Evolutionary conservation across 2,113 vertebrate species (phyloP), one percentile per base, ranked within the genome.

Genomic region (human (Homo sapiens)): DNA sequence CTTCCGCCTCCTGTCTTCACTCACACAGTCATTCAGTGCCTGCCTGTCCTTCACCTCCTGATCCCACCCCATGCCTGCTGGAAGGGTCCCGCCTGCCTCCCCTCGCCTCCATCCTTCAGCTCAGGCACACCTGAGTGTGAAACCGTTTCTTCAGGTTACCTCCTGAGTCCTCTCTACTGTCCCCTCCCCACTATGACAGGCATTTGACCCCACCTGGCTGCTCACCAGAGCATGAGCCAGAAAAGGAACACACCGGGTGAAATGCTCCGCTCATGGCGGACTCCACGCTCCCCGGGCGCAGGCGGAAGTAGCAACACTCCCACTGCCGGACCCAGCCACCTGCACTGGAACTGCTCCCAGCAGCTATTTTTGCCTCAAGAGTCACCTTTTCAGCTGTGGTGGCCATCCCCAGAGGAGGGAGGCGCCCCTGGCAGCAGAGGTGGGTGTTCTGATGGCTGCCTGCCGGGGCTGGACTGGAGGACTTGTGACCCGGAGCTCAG

Each of bases 1-100:
- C 43, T 43, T 43, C 45, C 10, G 13, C 9, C 23, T 11, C 18
- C 27, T 9, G 45, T 52, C 9, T 8, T 18, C 35, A 17, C 10
- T n/a, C 23, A 0, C 52, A 50, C 2, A 2, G 50, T 17, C 0
- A 3, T 8, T 59, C 25, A 4, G 35, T 5, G 6, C 0, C 2
- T 1, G 3, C 25, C 23, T 17, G 68, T 38, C 59, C 25, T 38
- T 40, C 20, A 66, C 32, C 59, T 32, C 40, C 61, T 57, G 22
- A 17, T 32, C 14, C 22, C 12, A 68, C 59, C 32, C 40, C 8
- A 1, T 6, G 48, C 40, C 22, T 10, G 4, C 82, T 18, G 13
- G 27, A 59, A 57, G 30, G 45, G 78, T 4, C 27, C 70, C 20
- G 52, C 64, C 23, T 52, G 57, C 70, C 55, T 23, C 38, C 30